Percentiles rank a stretch among this genome's conserved stretches.
Evolutionary conservation across 1,140 invertebrate genomes (phyloP).

Genomic region (Drosophila rhopaloa): DNA sequence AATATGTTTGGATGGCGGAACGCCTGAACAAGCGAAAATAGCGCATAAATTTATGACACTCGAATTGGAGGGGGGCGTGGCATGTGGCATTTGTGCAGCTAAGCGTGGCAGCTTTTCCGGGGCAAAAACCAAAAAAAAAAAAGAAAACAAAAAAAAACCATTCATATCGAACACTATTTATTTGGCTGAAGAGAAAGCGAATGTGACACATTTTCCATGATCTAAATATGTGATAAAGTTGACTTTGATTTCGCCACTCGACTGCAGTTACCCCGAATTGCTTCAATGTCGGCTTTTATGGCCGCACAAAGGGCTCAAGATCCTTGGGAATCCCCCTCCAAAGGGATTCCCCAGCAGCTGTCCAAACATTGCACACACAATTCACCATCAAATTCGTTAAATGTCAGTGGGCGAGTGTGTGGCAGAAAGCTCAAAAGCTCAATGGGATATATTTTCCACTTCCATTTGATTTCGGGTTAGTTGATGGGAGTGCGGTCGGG

Average conservation of each 20-base stretch:
- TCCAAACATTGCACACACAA: slow-evolving; percentile 50
- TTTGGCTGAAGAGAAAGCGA: slow-evolving; percentile 36
- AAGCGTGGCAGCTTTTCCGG: slow-evolving; percentile 61
- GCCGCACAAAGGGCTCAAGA: slow-evolving; percentile 29
- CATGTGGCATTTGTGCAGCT: slow-evolving; percentile 70
- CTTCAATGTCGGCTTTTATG: slow-evolving; percentile 74
- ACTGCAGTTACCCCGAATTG: slow-evolving; percentile 60
- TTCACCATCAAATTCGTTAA: slow-evolving; percentile 27
- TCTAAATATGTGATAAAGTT: slow-evolving; percentile 78
- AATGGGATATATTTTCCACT: slow-evolving; percentile 35
- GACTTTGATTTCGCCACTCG: slow-evolving; percentile 73
- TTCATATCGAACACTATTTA: slow-evolving; percentile 74
- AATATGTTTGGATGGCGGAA: slow-evolving; percentile 33
- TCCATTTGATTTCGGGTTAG: slow-evolving; percentile 45
- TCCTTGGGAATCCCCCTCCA: slow-evolving; percentile 21
- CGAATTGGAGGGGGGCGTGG: slow-evolving; percentile 19
- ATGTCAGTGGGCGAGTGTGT: slow-evolving; percentile 8
- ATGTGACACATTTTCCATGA: slow-evolving; percentile 46
- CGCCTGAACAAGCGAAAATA: slow-evolving; percentile 55
- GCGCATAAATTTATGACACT: slow-evolving; percentile 73
- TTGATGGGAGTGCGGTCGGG: slow-evolving; percentile 7
- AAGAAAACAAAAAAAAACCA: slow-evolving; percentile 11
- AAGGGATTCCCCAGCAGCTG: slow-evolving; percentile 47
- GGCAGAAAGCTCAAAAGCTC: slow-evolving; percentile 43
- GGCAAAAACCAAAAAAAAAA: neutral